These are phyloP conservation scores for Leptobrachium leishanense DNA, from an alignment of 2,113 vertebrate species.

Conservation along the genomic window DNA sequence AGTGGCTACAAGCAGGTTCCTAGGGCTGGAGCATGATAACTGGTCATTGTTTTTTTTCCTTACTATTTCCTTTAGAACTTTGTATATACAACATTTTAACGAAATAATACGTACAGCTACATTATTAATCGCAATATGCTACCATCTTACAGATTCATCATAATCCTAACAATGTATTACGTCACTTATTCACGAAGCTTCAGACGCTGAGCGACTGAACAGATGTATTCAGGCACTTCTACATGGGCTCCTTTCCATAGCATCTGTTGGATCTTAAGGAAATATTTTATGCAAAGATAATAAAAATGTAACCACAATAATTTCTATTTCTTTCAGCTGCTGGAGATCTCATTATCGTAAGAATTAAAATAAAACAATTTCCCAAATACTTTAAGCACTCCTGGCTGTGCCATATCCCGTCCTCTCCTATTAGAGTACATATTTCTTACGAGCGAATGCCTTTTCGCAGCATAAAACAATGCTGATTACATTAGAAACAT, in stretches of 20 bases:
- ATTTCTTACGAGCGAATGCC: conserved; percentile 42
- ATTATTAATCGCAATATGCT: too few species aligned
- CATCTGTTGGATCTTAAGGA: not conserved
- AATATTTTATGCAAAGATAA: not conserved
- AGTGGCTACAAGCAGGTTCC: too few species aligned
- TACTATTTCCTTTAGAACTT: too few species aligned
- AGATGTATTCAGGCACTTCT: too few species aligned
- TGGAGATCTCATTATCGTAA: conserved; percentile 32
- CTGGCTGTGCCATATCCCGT: conserved; percentile 36
- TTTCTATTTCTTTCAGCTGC: conserved; percentile 17
- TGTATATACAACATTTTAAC: too few species aligned
- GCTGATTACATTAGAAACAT: conserved; percentile 46
- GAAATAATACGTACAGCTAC: too few species aligned
- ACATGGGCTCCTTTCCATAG: not conserved
- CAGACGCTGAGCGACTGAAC: too few species aligned
- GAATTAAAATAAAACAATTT: conserved; percentile 45
- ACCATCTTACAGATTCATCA: too few species aligned
- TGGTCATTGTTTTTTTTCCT: too few species aligned
- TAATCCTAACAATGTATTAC: too few species aligned
- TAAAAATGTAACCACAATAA: conserved; percentile 12
- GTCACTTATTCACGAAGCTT: too few species aligned
- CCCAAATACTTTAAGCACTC: conserved; percentile 39
- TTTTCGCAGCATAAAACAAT: conserved; percentile 49
- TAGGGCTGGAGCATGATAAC: too few species aligned
- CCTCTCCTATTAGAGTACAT: conserved; percentile 40